A percentile compares a stretch with the other conserved stretches of the same genome.
These are phyloP conservation scores for Batillaria attramentaria DNA, from an alignment of 1,140 invertebrate species.

Conservation along the genomic window DNA sequence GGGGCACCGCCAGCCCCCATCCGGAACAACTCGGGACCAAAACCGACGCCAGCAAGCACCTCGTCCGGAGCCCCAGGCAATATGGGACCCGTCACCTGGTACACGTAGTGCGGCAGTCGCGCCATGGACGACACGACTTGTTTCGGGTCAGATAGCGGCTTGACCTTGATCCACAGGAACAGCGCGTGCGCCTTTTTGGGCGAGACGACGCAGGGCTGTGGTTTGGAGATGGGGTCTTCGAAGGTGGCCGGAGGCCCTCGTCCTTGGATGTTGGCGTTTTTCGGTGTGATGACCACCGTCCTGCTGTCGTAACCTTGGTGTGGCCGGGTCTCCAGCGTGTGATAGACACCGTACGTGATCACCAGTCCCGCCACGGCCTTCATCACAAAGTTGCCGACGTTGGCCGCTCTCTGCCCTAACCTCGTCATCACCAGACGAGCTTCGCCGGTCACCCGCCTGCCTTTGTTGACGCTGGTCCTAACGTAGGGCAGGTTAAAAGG, in stretches of 20 bases:
- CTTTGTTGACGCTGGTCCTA: too few relatives aligned
- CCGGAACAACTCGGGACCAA: slow-evolving; percentile 17
- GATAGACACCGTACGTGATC: slow-evolving; percentile 6
- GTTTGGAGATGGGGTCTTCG: not conserved
- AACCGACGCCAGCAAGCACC: not conserved
- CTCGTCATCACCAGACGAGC: too few relatives aligned
- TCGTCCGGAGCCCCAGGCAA: too few relatives aligned
- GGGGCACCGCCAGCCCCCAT: not conserved
- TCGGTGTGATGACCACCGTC: too few relatives aligned
- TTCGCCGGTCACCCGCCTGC: too few relatives aligned
- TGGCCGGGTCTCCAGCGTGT: not conserved
- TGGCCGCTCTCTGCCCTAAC: too few relatives aligned
- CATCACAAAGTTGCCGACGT: too few relatives aligned
- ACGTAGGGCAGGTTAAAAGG: too few relatives aligned
- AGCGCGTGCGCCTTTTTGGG: slow-evolving; percentile 8
- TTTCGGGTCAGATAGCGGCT: not conserved
- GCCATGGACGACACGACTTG: not conserved
- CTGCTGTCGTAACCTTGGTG: not conserved
- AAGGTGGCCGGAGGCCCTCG: not conserved
- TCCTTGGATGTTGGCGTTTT: not conserved
- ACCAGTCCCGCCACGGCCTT: not conserved
- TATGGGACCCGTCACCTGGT: not conserved
- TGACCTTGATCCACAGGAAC: not conserved
- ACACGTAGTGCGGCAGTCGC: not conserved
- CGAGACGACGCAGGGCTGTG: not conserved